Conservation (phyloP, 2,113 vertebrate genomes). For the Mesembrinibis cayennensis region DNA sequence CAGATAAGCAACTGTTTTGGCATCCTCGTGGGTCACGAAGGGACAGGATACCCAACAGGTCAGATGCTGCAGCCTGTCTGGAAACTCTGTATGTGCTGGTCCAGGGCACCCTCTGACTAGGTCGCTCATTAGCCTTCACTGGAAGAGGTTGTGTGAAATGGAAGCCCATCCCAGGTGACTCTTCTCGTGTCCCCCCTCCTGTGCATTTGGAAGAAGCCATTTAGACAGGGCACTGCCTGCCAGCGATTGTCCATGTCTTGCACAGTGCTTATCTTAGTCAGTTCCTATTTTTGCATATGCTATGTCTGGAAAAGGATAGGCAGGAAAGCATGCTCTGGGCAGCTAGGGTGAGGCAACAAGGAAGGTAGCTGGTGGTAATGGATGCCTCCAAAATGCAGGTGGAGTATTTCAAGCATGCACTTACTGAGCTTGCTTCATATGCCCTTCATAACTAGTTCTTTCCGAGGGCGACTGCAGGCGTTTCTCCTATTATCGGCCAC, state of each 20-base stretch:
- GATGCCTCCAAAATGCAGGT: background rate
- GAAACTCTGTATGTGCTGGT: background rate
- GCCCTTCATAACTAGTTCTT: background rate
- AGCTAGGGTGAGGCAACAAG: background rate
- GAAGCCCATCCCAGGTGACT: background rate
- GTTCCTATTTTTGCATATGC: background rate
- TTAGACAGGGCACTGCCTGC: background rate
- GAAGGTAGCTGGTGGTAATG: background rate
- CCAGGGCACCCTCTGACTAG: background rate
- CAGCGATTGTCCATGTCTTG: background rate
- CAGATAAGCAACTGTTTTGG: background rate
- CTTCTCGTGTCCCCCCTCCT: background rate
- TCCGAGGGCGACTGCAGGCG: background rate
- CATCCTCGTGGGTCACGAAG: background rate
- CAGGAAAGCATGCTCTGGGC: background rate
- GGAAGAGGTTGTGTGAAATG: background rate
- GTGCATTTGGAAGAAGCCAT: background rate
- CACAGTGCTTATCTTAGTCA: background rate
- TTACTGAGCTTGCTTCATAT: background rate
- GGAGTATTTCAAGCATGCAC: background rate
- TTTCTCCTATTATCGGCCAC: background rate
- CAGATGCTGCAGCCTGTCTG: background rate
- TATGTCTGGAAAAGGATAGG: background rate
- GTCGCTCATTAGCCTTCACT: accelerated
- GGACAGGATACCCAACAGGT: background rate